Evolutionary conservation across 2,888 invertebrate species (phyloP), one percentile per base, ranked within the genome.

Genomic region (Campoplex nolae): DNA sequence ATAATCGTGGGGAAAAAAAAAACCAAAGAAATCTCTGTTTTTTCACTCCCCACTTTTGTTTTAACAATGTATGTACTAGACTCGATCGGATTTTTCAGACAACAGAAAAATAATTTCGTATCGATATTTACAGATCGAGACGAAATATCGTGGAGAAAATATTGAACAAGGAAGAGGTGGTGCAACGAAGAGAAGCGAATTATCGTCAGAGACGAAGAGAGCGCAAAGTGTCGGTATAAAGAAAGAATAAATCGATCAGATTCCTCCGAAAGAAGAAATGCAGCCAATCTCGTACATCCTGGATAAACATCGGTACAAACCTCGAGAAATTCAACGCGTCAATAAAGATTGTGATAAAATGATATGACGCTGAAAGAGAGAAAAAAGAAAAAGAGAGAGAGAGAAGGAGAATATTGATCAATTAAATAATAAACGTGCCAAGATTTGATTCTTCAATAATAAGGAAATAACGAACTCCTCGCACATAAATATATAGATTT

Each of bases 281-380:
- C 68, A 38, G 71, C 35, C 45, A 80, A 38, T 68, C 78, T 67
- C 51, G 56, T 83, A 48, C n/a, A 3, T 76, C 62, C 67, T 38
- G 32, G 73, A 78, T 56, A 68, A 67, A 58, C 73, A 42, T 75
- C 71, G 32, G 42, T 48, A 51, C 38, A 73, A 82, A 79, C 48
- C 71, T 54, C 51, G 28, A 35, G 28, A 48, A 67, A 77, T 48
- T 67, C 38, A 4, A 74, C 48, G 62, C 56, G 65, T 54, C 77
- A 68, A 77, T 83, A 35, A 68, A 56, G 71, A 80, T 76, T 80
- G 86, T 83, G 77, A 58, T 62, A 54, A 78, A 77, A 83, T 73
- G 75, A 80, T 68, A 45, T 48, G 65, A 68, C 18, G 78, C 48
- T 51, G 62, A 51, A 56, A 32, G 67, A 16, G 35, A 67, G 67